phyloP scores from a whole-genome alignment of 2,113 vertebrate species.

The Etheostoma spectabile region DNA sequence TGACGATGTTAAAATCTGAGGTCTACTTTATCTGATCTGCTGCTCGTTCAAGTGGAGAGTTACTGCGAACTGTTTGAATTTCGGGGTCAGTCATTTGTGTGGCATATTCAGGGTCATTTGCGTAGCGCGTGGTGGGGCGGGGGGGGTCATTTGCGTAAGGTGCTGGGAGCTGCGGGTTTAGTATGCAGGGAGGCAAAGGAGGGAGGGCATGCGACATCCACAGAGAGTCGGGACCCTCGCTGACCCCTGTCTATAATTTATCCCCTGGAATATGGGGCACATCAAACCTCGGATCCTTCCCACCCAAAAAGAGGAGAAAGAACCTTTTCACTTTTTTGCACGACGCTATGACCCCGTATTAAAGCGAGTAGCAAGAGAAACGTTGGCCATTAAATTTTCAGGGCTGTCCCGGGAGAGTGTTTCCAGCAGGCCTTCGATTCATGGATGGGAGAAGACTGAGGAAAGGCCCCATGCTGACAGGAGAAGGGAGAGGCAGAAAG shows the following conservation, averaged over 20 bases:
- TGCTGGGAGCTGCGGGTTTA: constrained; percentile 71
- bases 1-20: neutral
- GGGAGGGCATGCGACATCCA: constrained; percentile 78
- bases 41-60: constrained; percentile 13
- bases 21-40: constrained; percentile 29
- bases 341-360: constrained; percentile 82
- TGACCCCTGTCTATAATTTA: constrained; percentile 88
- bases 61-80: constrained; percentile 48
- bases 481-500: constrained; percentile 1
- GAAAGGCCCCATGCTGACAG: constrained; percentile 44
- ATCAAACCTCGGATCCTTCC: constrained; percentile 69
- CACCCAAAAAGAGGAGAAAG: constrained; percentile 77
- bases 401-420: constrained; percentile 70
- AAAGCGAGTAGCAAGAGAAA: constrained; percentile 76
- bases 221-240: constrained; percentile 81
- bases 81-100: constrained; percentile 67
- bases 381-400: constrained; percentile 82
- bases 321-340: constrained; percentile 79
- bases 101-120: constrained; percentile 81
- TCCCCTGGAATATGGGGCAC: constrained; percentile 78
- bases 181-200: constrained; percentile 79
- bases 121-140: constrained; percentile 52
- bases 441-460: constrained; percentile 46
- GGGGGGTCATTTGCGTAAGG: constrained; percentile 74
- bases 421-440: constrained; percentile 53